Evolutionary conservation across 2,797 vertebrate species (phyloP).

Genomic region (Gambusia yucatana): DNA sequence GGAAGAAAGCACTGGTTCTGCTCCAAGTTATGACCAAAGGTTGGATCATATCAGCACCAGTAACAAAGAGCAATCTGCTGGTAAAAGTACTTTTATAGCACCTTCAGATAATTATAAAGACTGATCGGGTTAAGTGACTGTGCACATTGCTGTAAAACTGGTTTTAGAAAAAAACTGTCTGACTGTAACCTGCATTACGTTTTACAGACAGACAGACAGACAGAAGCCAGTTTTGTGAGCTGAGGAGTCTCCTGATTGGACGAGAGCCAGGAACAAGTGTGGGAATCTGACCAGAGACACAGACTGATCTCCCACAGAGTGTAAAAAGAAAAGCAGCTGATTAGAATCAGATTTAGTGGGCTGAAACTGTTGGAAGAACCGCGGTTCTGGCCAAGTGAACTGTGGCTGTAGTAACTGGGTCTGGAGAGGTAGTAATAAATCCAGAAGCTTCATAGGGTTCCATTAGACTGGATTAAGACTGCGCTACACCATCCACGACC

Average conservation of each 20-base stretch:
- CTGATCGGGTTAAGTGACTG: background rate
- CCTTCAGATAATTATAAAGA: background rate
- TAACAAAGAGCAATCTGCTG: background rate
- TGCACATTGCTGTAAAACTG: background rate
- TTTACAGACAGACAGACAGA: background rate
- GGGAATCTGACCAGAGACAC: background rate
- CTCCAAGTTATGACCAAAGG: constrained; percentile 1
- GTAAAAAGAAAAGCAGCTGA: background rate
- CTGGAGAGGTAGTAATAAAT: background rate
- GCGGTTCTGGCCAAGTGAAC: constrained; percentile 4
- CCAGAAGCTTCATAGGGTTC: background rate
- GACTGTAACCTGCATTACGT: background rate
- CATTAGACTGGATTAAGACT: background rate
- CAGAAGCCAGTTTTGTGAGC: constrained; percentile 3
- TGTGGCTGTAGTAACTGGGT: background rate
- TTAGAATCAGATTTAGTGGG: constrained; percentile 1
- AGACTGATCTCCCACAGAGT: background rate
- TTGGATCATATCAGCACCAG: background rate
- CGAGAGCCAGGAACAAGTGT: constrained; percentile 1
- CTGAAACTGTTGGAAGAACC: background rate
- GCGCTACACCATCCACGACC: background rate
- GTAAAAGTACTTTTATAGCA: background rate
- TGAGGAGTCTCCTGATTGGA: background rate
- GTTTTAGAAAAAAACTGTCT: background rate
- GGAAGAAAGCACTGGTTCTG: background rate